Conservation (phyloP, 1,140 invertebrate species). For the Cryptotermes secundus region DNA sequence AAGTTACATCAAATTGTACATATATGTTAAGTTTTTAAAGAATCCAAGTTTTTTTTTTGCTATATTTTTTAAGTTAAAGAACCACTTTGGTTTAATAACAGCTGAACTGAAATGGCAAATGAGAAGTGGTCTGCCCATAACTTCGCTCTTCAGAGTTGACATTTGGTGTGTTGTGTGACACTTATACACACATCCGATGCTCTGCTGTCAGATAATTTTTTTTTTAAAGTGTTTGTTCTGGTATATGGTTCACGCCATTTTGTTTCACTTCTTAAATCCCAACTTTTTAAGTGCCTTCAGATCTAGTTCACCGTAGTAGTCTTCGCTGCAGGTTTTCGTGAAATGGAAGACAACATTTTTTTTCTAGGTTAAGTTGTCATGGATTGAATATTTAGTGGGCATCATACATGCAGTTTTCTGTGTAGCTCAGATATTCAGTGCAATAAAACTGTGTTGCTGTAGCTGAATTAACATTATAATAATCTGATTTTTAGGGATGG, state of each 20-base stretch:
- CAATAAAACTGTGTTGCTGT: no score
- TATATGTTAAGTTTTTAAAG: background rate
- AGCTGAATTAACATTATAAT: no score
- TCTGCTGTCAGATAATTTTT: background rate
- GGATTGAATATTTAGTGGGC: background rate
- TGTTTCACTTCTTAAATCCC: slow-evolving; percentile 57
- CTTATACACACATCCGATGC: background rate
- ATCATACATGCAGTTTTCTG: background rate
- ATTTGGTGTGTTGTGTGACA: background rate
- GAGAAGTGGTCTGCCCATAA: background rate
- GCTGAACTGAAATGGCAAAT: background rate
- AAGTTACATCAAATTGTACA: background rate
- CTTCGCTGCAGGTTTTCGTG: slow-evolving; percentile 60
- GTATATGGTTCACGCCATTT: background rate
- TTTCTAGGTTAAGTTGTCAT: background rate
- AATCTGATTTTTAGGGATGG: no score
- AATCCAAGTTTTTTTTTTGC: background rate
- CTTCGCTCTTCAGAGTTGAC: background rate
- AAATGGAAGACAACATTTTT: slow-evolving; percentile 28
- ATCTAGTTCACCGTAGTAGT: slow-evolving; percentile 82
- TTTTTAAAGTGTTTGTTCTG: background rate
- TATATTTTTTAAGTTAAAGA: background rate
- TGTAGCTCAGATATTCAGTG: background rate
- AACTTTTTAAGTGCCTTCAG: slow-evolving; percentile 76
- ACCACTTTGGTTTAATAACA: background rate